These are phyloP conservation scores for Sylvilagus floridanus DNA, from an alignment of 2,797 vertebrate genomes.

Conservation along the genomic window DNA sequence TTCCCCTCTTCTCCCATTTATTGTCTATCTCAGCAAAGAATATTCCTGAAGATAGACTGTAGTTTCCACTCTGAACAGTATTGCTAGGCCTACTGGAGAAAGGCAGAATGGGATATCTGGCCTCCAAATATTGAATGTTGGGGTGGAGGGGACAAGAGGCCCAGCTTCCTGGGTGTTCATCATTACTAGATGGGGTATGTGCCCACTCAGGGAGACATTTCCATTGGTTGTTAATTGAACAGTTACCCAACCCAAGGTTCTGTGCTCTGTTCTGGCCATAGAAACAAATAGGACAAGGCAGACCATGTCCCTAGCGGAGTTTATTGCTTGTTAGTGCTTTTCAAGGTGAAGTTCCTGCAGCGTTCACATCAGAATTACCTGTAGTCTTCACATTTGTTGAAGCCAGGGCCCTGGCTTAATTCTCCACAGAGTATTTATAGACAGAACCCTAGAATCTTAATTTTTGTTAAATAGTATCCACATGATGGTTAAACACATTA, in stretches of 20 bases:
- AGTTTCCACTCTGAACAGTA: neutral
- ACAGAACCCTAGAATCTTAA: neutral
- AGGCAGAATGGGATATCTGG: neutral
- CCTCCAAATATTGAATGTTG: neutral
- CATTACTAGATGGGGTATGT: neutral
- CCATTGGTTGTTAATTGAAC: too few species aligned
- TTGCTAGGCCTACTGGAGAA: neutral
- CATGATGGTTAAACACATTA: neutral
- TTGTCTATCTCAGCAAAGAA: slow-evolving; percentile 1
- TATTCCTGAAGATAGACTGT: neutral
- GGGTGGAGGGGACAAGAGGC: neutral
- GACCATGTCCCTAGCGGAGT: neutral
- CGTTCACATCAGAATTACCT: neutral
- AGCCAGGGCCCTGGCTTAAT: neutral
- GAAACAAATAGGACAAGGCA: neutral
- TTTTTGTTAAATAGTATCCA: neutral
- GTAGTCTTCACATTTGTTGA: neutral
- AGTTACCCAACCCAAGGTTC: neutral
- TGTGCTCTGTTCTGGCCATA: neutral
- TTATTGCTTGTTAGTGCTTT: neutral
- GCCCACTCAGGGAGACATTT: neutral
- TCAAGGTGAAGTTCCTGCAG: neutral
- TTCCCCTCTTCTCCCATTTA: neutral
- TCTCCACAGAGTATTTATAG: neutral
- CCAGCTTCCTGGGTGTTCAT: neutral